Evolutionary conservation across 2,888 invertebrate genomes (phyloP), one percentile per base, ranked within the genome.

Genomic region (Neoscelio sp.): DNA sequence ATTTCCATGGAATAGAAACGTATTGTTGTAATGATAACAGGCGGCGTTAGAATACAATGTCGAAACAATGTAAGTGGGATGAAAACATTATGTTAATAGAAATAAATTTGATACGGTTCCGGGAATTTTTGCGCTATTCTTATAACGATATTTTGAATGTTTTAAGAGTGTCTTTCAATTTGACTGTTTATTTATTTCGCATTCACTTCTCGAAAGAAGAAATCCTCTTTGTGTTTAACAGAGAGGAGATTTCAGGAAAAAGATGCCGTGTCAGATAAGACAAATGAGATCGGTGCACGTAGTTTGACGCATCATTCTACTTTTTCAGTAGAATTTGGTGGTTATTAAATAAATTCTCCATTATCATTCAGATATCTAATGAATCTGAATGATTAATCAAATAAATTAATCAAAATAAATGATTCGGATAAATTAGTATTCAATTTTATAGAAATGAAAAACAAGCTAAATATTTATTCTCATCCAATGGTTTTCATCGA

Each of bases 1-100:
- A 46, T 62, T 62, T 48, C 17, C n/a, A 6, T 38, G 26, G 30
- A 13, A 18, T 35, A 20, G 15, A 38, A 65, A 50, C 40, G 50
- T 65, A 50, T 50, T 65, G 64, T 65, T 52, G 23, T 33, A 42
- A 65, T 64, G 38, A 50, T 40, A 64, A 64, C 64, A 38, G n/a
- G 38, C 46, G 60, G 33, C 15, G 12, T 46, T 46, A 33, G 33
- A 5, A 20, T 15, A 23, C 46, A 33, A 46, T 33, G 46, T 46
- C 33, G 23, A 8, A 33, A 12, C 23, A 7, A 8, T 60, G 23
- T 46, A 60, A 60, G 28, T 33, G 46, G 20, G 33, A 44, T 46
- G 33, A 35, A 60, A 60, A 60, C 60, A 46, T 33, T 44, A 46
- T 30, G 23, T 38, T 62, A 62, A 48, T 62, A 20, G 23, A 48